phyloP scores from a whole-genome alignment of 2,113 vertebrate genomes.

The Spermophilus dauricus region DNA sequence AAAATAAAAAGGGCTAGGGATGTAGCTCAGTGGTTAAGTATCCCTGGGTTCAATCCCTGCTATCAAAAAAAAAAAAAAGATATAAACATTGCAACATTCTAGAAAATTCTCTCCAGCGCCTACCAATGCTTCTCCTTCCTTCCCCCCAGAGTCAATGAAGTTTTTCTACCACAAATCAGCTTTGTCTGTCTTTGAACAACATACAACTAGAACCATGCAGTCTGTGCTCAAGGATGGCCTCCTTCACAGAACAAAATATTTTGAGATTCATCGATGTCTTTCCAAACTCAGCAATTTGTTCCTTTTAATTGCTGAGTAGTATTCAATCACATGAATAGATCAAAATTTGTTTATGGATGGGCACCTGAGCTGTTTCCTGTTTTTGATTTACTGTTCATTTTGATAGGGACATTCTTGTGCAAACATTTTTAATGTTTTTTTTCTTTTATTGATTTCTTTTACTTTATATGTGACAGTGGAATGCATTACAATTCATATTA shows the following conservation, averaged over 20 bases:
- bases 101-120: neutral
- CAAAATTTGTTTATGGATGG: neutral
- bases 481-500: too few relatives aligned
- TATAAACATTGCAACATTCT: neutral
- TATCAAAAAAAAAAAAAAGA: too few relatives aligned
- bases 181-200: neutral
- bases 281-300: neutral
- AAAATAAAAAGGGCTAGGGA: too few relatives aligned
- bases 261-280: neutral
- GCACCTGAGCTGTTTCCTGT: neutral
- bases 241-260: neutral
- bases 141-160: neutral
- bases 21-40: too few relatives aligned
- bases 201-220: neutral
- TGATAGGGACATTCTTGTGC: neutral
- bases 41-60: too few relatives aligned
- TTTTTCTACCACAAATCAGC: neutral
- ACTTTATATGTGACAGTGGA: too few relatives aligned
- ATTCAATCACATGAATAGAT: neutral
- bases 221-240: neutral
- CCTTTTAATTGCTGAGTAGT: neutral
- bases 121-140: neutral
- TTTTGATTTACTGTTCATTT: neutral
- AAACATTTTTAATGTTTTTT: neutral
- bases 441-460: too few relatives aligned